phyloP scores from a whole-genome alignment of 2,888 invertebrate genomes.

The Hirtodrosophila confusa region DNA sequence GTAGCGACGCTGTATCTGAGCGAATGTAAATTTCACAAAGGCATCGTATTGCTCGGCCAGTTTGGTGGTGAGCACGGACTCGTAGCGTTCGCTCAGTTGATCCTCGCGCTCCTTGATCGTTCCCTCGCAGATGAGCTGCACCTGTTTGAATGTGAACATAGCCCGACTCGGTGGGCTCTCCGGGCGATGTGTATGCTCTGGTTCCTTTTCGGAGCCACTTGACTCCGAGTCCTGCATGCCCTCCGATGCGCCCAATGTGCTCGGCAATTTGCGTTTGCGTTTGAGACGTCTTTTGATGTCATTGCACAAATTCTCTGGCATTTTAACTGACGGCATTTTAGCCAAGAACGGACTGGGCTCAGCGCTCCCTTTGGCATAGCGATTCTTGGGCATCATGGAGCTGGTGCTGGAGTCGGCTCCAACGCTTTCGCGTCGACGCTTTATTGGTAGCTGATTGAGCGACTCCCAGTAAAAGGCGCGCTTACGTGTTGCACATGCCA shows the following conservation, averaged over 20 bases:
- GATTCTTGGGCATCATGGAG: slow-evolving; percentile 78
- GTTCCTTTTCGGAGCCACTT: slow-evolving; percentile 88
- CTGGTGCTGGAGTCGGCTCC: slow-evolving; percentile 38
- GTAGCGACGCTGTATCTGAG: slow-evolving; percentile 95
- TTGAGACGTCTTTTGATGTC: slow-evolving; percentile 96
- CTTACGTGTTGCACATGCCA: slow-evolving; percentile 99
- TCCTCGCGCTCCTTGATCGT: slow-evolving; percentile 98
- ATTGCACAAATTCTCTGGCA: slow-evolving; percentile 96
- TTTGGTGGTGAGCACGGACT: slow-evolving; percentile 95
- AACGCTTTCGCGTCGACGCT: slow-evolving; percentile 89
- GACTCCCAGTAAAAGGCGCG: slow-evolving; percentile 98
- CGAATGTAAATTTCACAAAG: slow-evolving; percentile 98
- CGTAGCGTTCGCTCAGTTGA: slow-evolving; percentile 97
- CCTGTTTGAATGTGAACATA: slow-evolving; percentile 97
- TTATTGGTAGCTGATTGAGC: slow-evolving; percentile 93
- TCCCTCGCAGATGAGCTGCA: slow-evolving; percentile 98
- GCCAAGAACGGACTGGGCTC: slow-evolving; percentile 93
- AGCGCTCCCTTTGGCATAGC: slow-evolving; percentile 83
- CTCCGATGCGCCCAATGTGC: slow-evolving; percentile 86
- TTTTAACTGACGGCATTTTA: slow-evolving; percentile 95
- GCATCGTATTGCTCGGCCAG: slow-evolving; percentile 99
- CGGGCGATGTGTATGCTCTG: slow-evolving; percentile 85
- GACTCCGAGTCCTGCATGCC: slow-evolving; percentile 87
- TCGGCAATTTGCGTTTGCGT: slow-evolving; percentile 91
- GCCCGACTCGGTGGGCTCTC: slow-evolving; percentile 87